Evolutionary conservation across 2,113 vertebrate species (phyloP).

Genomic region (Crotalus horridus): DNA sequence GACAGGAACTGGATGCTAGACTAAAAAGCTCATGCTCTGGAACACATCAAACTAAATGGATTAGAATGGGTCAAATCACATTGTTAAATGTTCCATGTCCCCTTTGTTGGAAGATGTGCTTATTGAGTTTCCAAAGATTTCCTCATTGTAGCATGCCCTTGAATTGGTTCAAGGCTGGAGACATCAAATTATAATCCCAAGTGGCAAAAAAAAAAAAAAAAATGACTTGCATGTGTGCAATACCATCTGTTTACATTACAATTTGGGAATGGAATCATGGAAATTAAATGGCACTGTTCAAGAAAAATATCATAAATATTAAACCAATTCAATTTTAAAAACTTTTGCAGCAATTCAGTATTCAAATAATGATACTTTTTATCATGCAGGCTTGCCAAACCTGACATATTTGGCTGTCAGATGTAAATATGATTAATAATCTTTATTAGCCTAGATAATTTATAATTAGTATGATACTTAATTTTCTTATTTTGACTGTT

Average conservation of each 20-base stretch:
- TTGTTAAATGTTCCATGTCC: neutral
- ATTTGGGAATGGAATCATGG: neutral
- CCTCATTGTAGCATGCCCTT: neutral
- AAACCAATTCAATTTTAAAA: neutral
- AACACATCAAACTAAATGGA: neutral
- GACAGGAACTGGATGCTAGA: neutral
- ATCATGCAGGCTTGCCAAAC: neutral
- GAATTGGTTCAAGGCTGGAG: neutral
- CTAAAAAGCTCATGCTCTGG: neutral
- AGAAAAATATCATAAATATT: neutral
- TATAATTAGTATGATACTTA: neutral
- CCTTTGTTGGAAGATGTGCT: neutral
- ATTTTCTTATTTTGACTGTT: neutral
- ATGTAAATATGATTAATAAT: neutral
- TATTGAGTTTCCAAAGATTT: neutral
- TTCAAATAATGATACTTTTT: neutral
- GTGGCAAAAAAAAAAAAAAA: neutral
- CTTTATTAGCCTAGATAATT: neutral
- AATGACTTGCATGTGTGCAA: neutral
- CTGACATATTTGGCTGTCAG: neutral
- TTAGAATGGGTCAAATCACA: neutral
- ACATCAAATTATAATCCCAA: neutral
- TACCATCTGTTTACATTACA: neutral
- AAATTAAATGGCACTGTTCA: neutral
- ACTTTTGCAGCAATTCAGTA: neutral